Evolutionary conservation across 2,888 invertebrate species (phyloP).

Genomic region (Agonopterix alstromeriana): DNA sequence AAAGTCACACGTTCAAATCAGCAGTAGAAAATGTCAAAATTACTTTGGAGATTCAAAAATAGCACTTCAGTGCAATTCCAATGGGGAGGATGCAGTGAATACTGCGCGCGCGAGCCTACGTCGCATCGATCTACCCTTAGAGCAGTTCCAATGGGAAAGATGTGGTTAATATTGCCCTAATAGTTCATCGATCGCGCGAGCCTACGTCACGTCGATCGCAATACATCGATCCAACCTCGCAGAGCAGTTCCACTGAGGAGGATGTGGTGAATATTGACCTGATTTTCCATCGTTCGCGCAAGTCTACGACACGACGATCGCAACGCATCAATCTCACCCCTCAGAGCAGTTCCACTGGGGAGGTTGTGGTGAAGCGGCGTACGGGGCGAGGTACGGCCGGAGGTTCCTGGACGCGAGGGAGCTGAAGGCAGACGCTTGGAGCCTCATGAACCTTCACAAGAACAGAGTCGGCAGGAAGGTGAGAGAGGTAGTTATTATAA

Average conservation of each 20-base stretch:
- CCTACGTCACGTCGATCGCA: no score
- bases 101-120: no score
- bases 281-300: background rate
- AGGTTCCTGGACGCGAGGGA: constrained; percentile 95
- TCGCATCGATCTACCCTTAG: no score
- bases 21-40: no score
- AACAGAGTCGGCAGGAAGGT: constrained; percentile 98
- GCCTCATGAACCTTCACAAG: constrained; percentile 97
- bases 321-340: constrained; percentile 38
- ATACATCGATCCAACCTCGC: constrained; percentile 41
- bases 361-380: constrained; percentile 93
- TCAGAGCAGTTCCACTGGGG: constrained; percentile 85
- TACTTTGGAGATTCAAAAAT: no score
- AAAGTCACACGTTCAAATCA: no score
- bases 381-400: constrained; percentile 88
- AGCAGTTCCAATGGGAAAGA: no score
- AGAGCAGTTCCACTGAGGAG: constrained; percentile 89
- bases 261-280: constrained; percentile 84
- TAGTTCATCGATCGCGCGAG: no score
- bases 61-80: no score
- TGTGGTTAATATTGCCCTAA: no score
- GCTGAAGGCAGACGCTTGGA: constrained; percentile 90
- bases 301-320: no score
- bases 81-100: no score
- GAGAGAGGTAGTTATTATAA: constrained; percentile 34